Percentiles rank a stretch among this genome's conserved stretches.
Conservation (phyloP, 2,888 invertebrate species). For the Zygogramma bicolorata region DNA sequence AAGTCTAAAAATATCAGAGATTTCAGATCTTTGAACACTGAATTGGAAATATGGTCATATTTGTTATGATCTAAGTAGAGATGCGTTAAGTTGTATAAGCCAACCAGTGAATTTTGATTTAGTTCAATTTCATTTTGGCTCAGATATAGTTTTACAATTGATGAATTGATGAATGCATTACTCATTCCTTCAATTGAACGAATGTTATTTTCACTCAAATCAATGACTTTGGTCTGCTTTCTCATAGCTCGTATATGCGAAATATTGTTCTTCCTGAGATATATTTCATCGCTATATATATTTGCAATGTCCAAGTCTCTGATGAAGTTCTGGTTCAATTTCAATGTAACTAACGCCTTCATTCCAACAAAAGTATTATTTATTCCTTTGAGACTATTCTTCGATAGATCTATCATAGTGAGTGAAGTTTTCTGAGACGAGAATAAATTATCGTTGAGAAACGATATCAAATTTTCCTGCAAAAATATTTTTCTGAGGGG, state of each 20-base stretch:
- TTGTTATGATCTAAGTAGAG: background rate
- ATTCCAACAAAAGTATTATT: background rate
- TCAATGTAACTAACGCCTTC: background rate
- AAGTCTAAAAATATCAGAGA: constrained; percentile 17
- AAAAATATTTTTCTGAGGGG: background rate
- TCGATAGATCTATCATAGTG: background rate
- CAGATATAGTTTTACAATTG: background rate
- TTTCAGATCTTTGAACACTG: background rate
- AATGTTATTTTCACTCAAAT: background rate
- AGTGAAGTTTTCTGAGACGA: background rate
- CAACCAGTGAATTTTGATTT: background rate
- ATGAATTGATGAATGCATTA: background rate
- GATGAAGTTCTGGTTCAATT: background rate
- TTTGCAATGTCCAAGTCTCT: background rate
- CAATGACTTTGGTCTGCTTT: background rate
- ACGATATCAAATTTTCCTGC: background rate
- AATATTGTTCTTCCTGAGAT: background rate
- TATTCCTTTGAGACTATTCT: background rate
- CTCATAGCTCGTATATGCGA: background rate
- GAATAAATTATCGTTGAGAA: background rate
- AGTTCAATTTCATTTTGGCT: background rate
- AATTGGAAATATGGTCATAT: background rate
- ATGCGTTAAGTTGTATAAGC: background rate
- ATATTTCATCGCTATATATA: background rate
- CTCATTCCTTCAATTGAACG: background rate